A percentile compares a stretch with the other conserved stretches of the same genome.
Conservation (phyloP, 2,113 vertebrate species). For the Vulpes ferrilata region DNA sequence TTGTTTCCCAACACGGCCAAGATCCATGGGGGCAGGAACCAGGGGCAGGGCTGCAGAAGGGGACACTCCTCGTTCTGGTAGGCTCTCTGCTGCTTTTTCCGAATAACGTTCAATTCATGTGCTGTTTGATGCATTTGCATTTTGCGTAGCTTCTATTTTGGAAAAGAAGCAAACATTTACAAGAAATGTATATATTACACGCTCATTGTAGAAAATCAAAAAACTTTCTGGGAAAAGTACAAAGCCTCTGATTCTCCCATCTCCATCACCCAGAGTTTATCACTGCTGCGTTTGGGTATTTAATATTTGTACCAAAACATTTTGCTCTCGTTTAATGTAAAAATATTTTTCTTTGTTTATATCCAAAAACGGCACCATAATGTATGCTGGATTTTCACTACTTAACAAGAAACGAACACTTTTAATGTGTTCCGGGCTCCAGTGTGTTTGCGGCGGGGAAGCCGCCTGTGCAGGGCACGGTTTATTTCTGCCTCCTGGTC, state of each 20-base stretch:
- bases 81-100: neutral
- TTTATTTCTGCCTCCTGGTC: neutral
- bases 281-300: neutral
- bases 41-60: neutral
- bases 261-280: neutral
- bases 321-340: neutral
- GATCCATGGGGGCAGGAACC: neutral
- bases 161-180: neutral
- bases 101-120: too few relatives aligned
- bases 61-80: rapidly evolving
- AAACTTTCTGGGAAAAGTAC: neutral
- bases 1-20: too few relatives aligned
- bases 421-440: neutral
- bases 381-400: neutral
- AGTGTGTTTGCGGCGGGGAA: neutral
- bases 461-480: rapidly evolving
- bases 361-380: neutral
- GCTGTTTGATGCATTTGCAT: too few relatives aligned
- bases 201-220: neutral
- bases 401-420: neutral
- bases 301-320: neutral
- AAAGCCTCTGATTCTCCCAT: neutral
- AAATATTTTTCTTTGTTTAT: slow-evolving; percentile 8
- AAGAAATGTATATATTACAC: neutral
- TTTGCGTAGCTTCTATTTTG: neutral